Conservation (phyloP, 2,797 vertebrate genomes). For the Ambastaia sidthimunki region DNA sequence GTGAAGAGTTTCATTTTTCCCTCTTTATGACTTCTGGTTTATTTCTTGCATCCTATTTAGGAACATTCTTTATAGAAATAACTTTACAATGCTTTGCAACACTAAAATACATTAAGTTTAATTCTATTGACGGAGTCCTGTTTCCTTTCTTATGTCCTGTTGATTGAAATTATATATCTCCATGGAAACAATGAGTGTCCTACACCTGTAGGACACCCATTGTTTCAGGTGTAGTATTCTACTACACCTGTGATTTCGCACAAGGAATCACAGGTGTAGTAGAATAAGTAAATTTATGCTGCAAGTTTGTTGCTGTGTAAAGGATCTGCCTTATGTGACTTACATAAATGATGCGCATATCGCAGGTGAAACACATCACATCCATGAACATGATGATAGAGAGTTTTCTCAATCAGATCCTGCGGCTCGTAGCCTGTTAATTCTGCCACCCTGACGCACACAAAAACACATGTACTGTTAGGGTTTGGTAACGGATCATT, state of each 20-base stretch:
- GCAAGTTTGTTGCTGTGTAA: too few species aligned
- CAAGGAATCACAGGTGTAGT: slow-evolving; percentile 32
- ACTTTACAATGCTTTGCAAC: too few species aligned
- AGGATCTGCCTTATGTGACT: slow-evolving; percentile 67
- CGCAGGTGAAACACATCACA: slow-evolving; percentile 91
- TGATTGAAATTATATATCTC: slow-evolving; percentile 39
- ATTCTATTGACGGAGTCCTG: neutral
- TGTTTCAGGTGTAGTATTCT: too few species aligned
- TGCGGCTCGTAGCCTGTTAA: slow-evolving; percentile 94
- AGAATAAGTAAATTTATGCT: slow-evolving; percentile 40
- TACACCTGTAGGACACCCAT: too few species aligned
- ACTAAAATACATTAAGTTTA: too few species aligned
- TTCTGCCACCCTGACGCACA: slow-evolving; percentile 84
- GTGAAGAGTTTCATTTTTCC: too few species aligned
- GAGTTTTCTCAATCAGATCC: slow-evolving; percentile 94
- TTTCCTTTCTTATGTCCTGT: slow-evolving; percentile 19
- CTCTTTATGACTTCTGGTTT: too few species aligned
- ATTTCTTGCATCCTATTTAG: too few species aligned
- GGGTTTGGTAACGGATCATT: too few species aligned
- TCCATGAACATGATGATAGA: slow-evolving; percentile 92
- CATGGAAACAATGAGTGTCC: slow-evolving; percentile 23
- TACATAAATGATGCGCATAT: slow-evolving; percentile 89
- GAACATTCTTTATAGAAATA: too few species aligned
- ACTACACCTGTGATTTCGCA: too few species aligned
- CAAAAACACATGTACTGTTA: neutral